phyloP scores from a whole-genome alignment of 2,888 invertebrate species.

The Lasioglossum villosulum region DNA sequence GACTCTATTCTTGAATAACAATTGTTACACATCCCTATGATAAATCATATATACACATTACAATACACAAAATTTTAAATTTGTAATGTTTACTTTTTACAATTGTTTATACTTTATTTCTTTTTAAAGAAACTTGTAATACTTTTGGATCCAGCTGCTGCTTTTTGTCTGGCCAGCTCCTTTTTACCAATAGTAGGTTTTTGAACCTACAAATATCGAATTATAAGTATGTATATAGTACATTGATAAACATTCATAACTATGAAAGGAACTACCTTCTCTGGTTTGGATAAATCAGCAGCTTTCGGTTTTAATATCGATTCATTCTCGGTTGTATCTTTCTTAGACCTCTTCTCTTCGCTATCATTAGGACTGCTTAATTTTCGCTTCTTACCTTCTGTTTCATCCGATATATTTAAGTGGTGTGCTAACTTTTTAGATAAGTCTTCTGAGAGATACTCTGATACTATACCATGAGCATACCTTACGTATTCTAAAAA shows the following conservation, averaged over 20 bases:
- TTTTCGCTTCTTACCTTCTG: constrained; percentile 82
- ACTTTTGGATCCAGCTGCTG: constrained; percentile 92
- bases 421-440: constrained; percentile 87
- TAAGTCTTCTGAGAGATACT: constrained; percentile 90
- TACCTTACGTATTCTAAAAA: constrained; percentile 89
- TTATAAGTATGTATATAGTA: not conserved
- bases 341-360: constrained; percentile 81
- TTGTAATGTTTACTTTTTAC: constrained; percentile 24
- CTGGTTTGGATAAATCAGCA: constrained; percentile 80
- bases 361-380: constrained; percentile 78
- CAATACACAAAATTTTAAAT: constrained; percentile 40
- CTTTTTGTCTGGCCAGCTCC: constrained; percentile 91
- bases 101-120: constrained; percentile 82
- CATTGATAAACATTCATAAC: not conserved
- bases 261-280: constrained; percentile 75
- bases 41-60: constrained; percentile 33
- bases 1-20: constrained; percentile 20
- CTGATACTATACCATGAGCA: constrained; percentile 92
- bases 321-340: constrained; percentile 83
- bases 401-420: constrained; percentile 88
- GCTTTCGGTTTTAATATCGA: constrained; percentile 83
- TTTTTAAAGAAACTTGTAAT: constrained; percentile 93
- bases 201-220: constrained; percentile 75
- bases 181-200: constrained; percentile 88
- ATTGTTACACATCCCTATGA: constrained; percentile 12